Conservation (phyloP, 2,797 vertebrate genomes). For the Discoglossus pictus region DNA sequence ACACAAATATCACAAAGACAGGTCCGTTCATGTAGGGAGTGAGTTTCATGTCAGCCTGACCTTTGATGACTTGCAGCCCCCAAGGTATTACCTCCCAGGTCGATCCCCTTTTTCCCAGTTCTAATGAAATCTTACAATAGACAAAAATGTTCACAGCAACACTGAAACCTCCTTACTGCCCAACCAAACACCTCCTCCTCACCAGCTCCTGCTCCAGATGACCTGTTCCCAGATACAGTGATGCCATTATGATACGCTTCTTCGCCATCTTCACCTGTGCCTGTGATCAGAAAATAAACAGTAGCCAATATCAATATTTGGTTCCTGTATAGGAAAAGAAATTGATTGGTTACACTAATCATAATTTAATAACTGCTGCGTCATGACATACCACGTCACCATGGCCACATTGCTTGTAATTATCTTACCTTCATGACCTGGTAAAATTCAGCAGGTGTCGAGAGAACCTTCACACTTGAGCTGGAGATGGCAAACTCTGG, state of each 20-base stretch:
- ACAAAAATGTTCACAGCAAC: background rate
- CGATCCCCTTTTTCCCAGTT: no score
- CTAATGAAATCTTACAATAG: no score
- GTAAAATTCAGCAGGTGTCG: conserved; percentile 89
- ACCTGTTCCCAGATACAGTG: conserved; percentile 91
- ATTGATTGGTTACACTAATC: background rate
- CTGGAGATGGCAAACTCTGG: conserved; percentile 89
- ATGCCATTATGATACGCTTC: conserved; percentile 90
- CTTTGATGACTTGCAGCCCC: no score
- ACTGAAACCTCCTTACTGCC: background rate
- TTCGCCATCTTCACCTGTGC: conserved; percentile 82
- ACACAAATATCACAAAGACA: no score
- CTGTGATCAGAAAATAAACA: conserved; percentile 61
- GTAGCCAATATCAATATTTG: background rate
- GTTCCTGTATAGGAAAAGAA: conserved; percentile 23
- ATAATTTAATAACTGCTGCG: no score
- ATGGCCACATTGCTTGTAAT: background rate
- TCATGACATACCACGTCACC: background rate
- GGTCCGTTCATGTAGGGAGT: no score
- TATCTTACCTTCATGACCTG: conserved; percentile 85
- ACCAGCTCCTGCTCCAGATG: conserved; percentile 93
- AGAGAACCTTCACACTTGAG: conserved; percentile 78
- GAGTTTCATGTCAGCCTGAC: no score
- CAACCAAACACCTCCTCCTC: conserved; percentile 50
- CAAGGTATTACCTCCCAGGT: no score